Base-by-base conservation (phyloP, 2,888 invertebrate species). In the Heterodera filipjevi region DNA sequence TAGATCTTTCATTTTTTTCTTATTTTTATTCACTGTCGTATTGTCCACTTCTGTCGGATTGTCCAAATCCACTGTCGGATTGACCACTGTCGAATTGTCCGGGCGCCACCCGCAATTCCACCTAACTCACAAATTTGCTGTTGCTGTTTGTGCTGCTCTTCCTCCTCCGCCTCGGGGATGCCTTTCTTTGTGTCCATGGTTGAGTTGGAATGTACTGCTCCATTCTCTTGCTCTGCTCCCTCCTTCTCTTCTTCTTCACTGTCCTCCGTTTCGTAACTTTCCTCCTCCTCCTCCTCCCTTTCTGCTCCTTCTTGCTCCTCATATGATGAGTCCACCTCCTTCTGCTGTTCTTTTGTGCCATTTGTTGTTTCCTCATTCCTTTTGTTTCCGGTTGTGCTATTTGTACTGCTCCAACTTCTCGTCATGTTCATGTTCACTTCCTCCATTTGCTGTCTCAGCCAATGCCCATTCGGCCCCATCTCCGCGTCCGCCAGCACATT, bases 131-230 rank as follows among this genome's bases (percentile, higher is more conserved):
- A 59, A 32, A 71, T 53, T 39, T 76, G 53, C 59, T 53, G 46
- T 14, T 44, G 49, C 53, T 53, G 53, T 22, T 53, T 16, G 22
- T 53, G 53, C 19, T 53, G 53, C 6, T 80, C 79, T 49, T 82
- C 82, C 35, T 82, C 80, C 49, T 82, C 82, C 5, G 81, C 80
- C 71, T 82, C 82, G 6, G 82, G 82, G 33, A 81, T 81, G 33
- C 32, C 14, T 80, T 70, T 68, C 30, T 49, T 73, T 66, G 3
- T 16, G 8, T 33, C 68, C 68, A 32, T 35, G 33, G 44, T 78
- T 30, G 59, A 44, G 75, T 78, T 70, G 44, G 8, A 27, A n/a
- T 27, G 59, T n/a, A 10, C 27, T 22, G 10, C 10, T 59, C 59
- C 19, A 19, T 49, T 49, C 19, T 14, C 12, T n/a, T 59, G 8